Base-by-base conservation (phyloP, 2,113 vertebrate genomes). In the Sander lucioperca region DNA sequence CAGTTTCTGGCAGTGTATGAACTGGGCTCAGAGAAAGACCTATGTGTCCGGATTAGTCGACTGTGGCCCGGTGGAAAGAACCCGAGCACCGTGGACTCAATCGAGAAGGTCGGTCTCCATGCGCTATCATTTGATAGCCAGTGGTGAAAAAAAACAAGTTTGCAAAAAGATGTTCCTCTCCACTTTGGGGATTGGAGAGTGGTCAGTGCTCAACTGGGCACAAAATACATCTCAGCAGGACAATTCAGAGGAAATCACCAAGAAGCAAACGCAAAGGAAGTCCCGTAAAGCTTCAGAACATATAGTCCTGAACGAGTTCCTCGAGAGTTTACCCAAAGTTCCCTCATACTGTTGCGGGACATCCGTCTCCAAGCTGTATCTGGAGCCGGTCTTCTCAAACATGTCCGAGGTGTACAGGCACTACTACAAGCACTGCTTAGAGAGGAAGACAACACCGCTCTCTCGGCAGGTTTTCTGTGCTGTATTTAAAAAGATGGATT, bases 401-500 rank as follows among this genome's bases (percentile, higher is more conserved):
- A 87, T 89, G 88, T 85, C 88, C 0, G 85, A 87, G 53, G 82
- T 87, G 51, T 87, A 89, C 58, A 59, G 88, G 53, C 76, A 66
- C 63, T 89, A 89, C 76, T 64, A 85, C 71, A 77, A 59, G 57
- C 82, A 81, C 82, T 88, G 86, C 69, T 6, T 33, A 4, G 82
- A 88, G 51, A 78, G 51, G 54, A 69, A 62, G 58, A 23, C 51
- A 0, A 6, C 74, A 0, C 63, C 85, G 0, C 88, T 89, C 23
- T 89, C 88, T 3, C 79, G 82, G 1, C 88, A 89, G 57, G 88
- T 89, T 48, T 89, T 89, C 51, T 89, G 88, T 18, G 72, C 82
- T 0, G 82, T 87, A 0, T 89, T 89, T 74, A 89, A 89, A 70
- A 89, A 77, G 51, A 89, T 85, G 88, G 65, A 87, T 61, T 79